Evolutionary conservation across 2,113 vertebrate genomes (phyloP).

Genomic region (Tachuris rubrigastra): DNA sequence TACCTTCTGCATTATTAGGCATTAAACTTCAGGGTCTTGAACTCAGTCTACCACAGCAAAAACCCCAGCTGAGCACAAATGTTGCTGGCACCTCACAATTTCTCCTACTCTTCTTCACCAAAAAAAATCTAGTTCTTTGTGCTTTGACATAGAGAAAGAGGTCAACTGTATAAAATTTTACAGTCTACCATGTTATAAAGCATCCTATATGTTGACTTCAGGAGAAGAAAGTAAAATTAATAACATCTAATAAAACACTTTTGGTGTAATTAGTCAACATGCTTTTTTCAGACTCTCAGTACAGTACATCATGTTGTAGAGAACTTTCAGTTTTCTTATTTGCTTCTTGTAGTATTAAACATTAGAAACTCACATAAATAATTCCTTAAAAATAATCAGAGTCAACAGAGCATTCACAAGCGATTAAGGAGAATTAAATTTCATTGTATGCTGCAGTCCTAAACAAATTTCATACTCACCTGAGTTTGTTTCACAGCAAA

Average conservation of each 20-base stretch:
- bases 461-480: conserved; percentile 66
- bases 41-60: background rate
- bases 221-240: background rate
- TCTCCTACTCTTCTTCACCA: background rate
- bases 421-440: conserved; percentile 58
- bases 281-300: background rate
- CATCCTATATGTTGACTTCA: background rate
- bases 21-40: background rate
- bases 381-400: conserved; percentile 42
- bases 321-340: background rate
- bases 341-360: background rate
- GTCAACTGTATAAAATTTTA: background rate
- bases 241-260: background rate
- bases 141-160: background rate
- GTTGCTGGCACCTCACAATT: background rate
- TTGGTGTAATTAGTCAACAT: background rate
- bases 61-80: background rate
- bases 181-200: background rate
- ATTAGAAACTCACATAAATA: conserved; percentile 18
- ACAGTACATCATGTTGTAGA: background rate
- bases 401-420: conserved; percentile 38
- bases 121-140: background rate
- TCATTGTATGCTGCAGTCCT: background rate
- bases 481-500: conserved; percentile 48
- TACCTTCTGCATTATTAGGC: background rate